phyloP scores from a whole-genome alignment of 2,113 vertebrate species.

The Eptesicus fuscus region DNA sequence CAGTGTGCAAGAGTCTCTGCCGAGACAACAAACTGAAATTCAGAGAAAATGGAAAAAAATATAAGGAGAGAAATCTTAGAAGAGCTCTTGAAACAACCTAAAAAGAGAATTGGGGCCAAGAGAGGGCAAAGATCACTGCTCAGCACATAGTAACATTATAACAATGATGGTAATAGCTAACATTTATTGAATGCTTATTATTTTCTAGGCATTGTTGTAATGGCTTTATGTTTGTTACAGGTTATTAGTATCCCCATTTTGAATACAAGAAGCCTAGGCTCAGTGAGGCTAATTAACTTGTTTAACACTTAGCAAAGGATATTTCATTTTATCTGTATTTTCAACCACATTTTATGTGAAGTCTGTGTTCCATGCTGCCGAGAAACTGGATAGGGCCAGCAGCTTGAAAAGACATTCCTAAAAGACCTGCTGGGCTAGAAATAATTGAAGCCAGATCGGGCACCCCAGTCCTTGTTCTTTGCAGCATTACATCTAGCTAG shows the following conservation, averaged over 20 bases:
- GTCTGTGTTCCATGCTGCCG: background rate
- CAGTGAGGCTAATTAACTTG: slow-evolving; percentile 11
- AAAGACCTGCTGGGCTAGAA: slow-evolving; percentile 56
- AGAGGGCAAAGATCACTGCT: background rate
- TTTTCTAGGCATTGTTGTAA: background rate
- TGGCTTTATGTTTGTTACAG: background rate
- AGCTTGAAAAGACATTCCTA: slow-evolving; percentile 50
- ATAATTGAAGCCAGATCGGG: slow-evolving; percentile 62
- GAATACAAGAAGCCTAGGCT: background rate
- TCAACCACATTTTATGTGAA: slow-evolving; percentile 30
- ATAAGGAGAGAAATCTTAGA: background rate
- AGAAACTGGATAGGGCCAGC: background rate
- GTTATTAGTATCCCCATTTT: background rate
- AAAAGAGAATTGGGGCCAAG: background rate
- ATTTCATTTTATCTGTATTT: slow-evolving; percentile 41
- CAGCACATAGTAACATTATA: background rate
- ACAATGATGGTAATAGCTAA: background rate
- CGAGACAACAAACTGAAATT: background rate
- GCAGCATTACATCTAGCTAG: slow-evolving; percentile 41
- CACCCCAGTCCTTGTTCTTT: slow-evolving; percentile 21
- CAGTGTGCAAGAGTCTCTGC: background rate
- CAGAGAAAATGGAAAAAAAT: background rate
- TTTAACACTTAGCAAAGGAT: slow-evolving; percentile 36
- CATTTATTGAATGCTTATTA: background rate
- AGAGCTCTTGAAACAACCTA: background rate